Conservation (phyloP, 2,888 invertebrate species). For the Hipparchia sbordonii region DNA sequence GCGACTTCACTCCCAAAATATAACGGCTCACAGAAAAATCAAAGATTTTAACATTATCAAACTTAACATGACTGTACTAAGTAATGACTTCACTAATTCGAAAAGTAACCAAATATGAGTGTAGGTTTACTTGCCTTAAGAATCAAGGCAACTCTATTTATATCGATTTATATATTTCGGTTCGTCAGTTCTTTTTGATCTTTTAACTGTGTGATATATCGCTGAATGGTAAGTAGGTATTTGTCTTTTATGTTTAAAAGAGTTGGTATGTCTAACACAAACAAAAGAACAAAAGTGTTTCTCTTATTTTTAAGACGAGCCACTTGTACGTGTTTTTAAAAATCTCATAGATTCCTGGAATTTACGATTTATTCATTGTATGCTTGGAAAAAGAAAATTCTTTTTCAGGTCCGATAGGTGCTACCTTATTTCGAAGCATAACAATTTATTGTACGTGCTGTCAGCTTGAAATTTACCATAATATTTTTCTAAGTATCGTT, state of each 20-base stretch:
- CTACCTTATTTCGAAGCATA: constrained; percentile 1
- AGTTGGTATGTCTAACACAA: not conserved
- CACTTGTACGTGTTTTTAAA: constrained; percentile 11
- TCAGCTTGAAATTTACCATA: constrained; percentile 32
- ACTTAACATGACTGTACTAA: too few relatives aligned
- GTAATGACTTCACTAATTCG: too few relatives aligned
- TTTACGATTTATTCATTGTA: constrained; percentile 47
- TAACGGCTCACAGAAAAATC: too few relatives aligned
- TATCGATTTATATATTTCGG: not conserved
- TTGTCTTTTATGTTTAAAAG: not conserved
- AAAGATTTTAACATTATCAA: too few relatives aligned
- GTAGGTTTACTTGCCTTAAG: too few relatives aligned
- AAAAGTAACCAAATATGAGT: too few relatives aligned
- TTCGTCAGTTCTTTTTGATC: not conserved
- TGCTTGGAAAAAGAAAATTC: constrained; percentile 51
- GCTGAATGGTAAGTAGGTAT: constrained; percentile 12
- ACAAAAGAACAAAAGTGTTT: constrained; percentile 6
- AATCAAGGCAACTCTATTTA: not conserved
- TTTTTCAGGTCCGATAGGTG: constrained; percentile 15
- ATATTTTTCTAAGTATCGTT: constrained; percentile 29
- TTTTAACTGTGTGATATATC: not conserved
- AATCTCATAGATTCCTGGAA: constrained; percentile 16
- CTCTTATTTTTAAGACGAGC: not conserved
- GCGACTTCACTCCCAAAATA: too few relatives aligned
- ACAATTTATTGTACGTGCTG: constrained; percentile 9